phyloP scores from a whole-genome alignment of 2,888 invertebrate genomes.

The Agrochola lychnidis region DNA sequence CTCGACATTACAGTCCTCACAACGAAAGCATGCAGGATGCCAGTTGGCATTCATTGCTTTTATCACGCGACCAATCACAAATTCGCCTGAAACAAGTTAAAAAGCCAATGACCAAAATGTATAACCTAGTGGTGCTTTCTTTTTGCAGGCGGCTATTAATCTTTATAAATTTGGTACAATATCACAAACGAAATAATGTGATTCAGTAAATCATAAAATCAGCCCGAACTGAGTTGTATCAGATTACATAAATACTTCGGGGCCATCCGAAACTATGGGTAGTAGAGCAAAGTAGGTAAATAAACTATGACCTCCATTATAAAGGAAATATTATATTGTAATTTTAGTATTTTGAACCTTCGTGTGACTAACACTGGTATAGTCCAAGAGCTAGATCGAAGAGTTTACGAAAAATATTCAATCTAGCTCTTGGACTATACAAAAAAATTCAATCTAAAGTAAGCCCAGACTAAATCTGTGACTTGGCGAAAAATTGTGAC shows the following conservation, averaged over 20 bases:
- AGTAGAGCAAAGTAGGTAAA: not conserved
- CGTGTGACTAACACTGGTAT: no score
- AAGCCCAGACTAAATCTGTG: no score
- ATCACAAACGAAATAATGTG: not conserved
- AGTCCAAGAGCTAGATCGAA: no score
- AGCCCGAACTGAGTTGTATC: not conserved
- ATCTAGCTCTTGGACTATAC: no score
- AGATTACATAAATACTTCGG: not conserved
- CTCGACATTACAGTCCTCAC: conserved; percentile 97
- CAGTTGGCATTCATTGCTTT: conserved; percentile 99
- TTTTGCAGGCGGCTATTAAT: not conserved
- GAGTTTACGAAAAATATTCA: no score
- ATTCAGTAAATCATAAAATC: not conserved
- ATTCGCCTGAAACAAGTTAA: conserved; percentile 92
- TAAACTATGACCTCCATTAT: not conserved
- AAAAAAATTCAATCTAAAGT: no score
- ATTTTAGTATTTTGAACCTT: not conserved
- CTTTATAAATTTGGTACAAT: not conserved
- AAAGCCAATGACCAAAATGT: not conserved
- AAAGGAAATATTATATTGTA: not conserved
- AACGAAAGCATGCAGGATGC: conserved; percentile 99
- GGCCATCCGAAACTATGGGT: not conserved
- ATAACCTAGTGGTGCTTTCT: no score
- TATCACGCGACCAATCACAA: conserved; percentile 99
- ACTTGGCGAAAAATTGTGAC: no score